Percentiles rank a stretch among this genome's conserved stretches.
Conservation (phyloP, 1,140 invertebrate genomes). For the Cherax quadricarinatus region DNA sequence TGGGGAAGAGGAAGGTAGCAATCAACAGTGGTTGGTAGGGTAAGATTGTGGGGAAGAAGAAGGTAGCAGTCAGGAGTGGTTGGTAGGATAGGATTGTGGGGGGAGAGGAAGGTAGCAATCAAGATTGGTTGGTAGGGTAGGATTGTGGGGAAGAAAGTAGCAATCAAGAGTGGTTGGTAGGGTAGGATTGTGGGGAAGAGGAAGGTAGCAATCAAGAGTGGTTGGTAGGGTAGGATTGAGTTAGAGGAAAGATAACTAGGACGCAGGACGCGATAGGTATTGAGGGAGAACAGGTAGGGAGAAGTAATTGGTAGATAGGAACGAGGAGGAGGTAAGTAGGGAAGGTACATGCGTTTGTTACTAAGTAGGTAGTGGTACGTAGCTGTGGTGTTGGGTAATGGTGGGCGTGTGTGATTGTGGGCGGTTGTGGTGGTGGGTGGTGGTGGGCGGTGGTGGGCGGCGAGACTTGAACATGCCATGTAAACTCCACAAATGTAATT, state of each 20-base stretch:
- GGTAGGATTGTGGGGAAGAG: neutral
- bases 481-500: constrained; percentile 52
- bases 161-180: no score
- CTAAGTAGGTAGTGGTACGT: no score
- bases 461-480: constrained; percentile 50
- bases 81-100: neutral
- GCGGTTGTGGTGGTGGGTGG: neutral
- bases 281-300: no score
- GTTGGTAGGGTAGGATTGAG: neutral
- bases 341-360: no score
- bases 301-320: no score
- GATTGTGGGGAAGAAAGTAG: neutral
- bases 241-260: neutral
- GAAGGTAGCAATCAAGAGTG: neutral
- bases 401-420: no score
- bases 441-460: neutral
- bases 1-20: neutral
- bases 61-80: neutral
- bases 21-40: neutral
- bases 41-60: neutral
- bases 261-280: neutral
- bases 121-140: neutral
- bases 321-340: no score
- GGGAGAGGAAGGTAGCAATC: neutral
- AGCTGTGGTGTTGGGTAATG: no score